A percentile compares a stretch with the other conserved stretches of the same genome.
Conservation (phyloP, 1,140 invertebrate genomes). For the Drosophila guanche region DNA sequence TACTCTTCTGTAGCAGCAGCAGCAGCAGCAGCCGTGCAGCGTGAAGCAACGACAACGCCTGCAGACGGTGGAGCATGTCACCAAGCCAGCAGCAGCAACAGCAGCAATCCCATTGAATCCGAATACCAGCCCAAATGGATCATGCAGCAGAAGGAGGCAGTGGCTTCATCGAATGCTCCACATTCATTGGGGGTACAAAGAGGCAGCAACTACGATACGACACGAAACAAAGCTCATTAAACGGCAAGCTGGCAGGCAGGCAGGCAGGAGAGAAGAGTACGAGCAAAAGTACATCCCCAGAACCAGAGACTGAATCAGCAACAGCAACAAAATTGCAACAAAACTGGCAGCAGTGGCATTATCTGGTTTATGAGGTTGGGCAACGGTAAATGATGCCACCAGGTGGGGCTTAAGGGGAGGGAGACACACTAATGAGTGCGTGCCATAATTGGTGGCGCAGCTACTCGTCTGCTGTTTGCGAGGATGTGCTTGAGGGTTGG, state of each 20-base stretch:
- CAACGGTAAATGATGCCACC: conserved; percentile 60
- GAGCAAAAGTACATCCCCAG: conserved; percentile 10
- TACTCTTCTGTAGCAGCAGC: background rate
- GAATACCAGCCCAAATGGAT: background rate
- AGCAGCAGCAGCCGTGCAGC: background rate
- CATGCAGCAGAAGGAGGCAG: conserved; percentile 6
- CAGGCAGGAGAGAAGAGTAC: background rate
- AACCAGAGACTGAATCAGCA: conserved; percentile 18
- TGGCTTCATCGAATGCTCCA: conserved; percentile 28
- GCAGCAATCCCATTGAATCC: conserved; percentile 16
- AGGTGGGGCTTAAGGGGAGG: background rate
- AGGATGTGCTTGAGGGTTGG: conserved; percentile 34
- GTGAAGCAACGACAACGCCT: conserved; percentile 19
- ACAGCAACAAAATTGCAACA: conserved; percentile 43
- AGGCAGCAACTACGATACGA: conserved; percentile 7
- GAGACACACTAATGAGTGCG: conserved; percentile 57
- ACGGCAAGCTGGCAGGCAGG: conserved; percentile 7
- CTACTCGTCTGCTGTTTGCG: conserved; percentile 16
- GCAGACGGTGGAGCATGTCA: conserved; percentile 35
- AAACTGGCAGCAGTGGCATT: conserved; percentile 45
- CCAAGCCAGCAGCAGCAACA: conserved; percentile 11
- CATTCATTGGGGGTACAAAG: conserved; percentile 40
- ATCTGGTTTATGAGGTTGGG: conserved; percentile 73
- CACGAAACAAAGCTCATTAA: conserved; percentile 68
- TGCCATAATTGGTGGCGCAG: conserved; percentile 55